Conservation (phyloP, 1,140 invertebrate species). For the Elysia chlorotica region DNA sequence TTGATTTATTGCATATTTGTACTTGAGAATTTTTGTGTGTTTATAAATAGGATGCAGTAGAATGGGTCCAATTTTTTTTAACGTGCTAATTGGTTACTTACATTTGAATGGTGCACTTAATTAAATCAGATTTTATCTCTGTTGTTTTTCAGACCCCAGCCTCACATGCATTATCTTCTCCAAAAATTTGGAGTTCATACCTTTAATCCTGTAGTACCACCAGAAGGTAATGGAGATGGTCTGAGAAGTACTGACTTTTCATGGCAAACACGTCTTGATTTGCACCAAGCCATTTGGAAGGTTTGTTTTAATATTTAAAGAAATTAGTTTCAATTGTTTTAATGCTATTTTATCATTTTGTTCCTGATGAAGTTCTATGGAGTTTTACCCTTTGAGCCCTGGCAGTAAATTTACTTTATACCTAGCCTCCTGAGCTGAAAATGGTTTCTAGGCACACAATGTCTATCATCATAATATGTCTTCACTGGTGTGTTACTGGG, state of each 20-base stretch:
- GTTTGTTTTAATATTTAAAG: slow-evolving; percentile 11
- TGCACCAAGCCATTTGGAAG: slow-evolving; percentile 31
- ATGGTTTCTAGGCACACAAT: too few species aligned
- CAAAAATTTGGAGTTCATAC: slow-evolving; percentile 34
- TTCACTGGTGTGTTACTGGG: too few species aligned
- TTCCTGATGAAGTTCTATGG: background rate
- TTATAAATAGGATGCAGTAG: too few species aligned
- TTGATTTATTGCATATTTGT: too few species aligned
- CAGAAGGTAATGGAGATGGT: background rate
- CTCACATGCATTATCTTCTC: slow-evolving; percentile 34
- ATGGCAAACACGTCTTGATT: slow-evolving; percentile 26
- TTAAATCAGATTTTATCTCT: too few species aligned
- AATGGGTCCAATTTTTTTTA: too few species aligned
- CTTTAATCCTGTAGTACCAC: slow-evolving; percentile 34
- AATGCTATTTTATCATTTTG: background rate
- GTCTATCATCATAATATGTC: too few species aligned
- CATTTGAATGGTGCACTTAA: too few species aligned
- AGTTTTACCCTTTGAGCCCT: background rate
- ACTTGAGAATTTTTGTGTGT: too few species aligned
- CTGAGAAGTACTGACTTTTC: slow-evolving; percentile 13
- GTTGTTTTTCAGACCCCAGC: slow-evolving; percentile 37
- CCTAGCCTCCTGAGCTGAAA: too few species aligned
- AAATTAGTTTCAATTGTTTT: background rate
- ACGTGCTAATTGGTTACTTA: too few species aligned
- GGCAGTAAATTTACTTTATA: too few species aligned